Percentiles rank a stretch among this genome's conserved stretches.
These are phyloP conservation scores for Gracilinanus agilis DNA, from an alignment of 2,113 vertebrate species.

Conservation along the genomic window DNA sequence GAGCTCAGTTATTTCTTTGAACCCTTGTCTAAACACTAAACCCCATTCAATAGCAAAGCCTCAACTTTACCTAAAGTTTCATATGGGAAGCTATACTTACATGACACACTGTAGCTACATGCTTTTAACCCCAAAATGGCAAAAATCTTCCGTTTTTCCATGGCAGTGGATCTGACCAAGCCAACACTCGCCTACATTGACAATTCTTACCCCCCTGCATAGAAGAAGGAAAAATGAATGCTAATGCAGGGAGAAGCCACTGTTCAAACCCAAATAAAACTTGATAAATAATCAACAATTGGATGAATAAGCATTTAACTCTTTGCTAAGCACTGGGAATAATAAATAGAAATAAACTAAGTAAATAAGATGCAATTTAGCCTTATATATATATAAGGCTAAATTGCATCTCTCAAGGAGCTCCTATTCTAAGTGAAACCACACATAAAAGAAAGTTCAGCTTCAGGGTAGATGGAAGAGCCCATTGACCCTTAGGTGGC, in stretches of 20 bases:
- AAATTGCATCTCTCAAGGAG: too few relatives aligned
- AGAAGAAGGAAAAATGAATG: neutral
- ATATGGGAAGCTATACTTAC: neutral
- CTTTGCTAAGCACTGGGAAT: neutral
- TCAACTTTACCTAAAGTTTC: neutral
- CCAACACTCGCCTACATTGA: neutral
- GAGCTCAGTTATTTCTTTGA: neutral
- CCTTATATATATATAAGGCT: too few relatives aligned
- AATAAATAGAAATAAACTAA: neutral
- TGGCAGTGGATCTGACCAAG: neutral
- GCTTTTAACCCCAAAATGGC: neutral
- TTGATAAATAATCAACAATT: neutral
- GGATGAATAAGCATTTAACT: neutral
- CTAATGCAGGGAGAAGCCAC: neutral
- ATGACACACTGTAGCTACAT: neutral
- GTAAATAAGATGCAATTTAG: too few relatives aligned
- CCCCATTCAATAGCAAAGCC: neutral
- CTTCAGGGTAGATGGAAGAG: neutral
- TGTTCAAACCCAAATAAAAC: neutral
- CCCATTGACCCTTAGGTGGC: too few relatives aligned
- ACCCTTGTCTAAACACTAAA: neutral
- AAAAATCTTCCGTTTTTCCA: neutral
- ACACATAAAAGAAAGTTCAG: too few relatives aligned
- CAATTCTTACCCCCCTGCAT: neutral
- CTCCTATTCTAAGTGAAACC: too few relatives aligned